Base-by-base conservation (phyloP, 2,888 invertebrate species). In the Cheilosia scutellata region DNA sequence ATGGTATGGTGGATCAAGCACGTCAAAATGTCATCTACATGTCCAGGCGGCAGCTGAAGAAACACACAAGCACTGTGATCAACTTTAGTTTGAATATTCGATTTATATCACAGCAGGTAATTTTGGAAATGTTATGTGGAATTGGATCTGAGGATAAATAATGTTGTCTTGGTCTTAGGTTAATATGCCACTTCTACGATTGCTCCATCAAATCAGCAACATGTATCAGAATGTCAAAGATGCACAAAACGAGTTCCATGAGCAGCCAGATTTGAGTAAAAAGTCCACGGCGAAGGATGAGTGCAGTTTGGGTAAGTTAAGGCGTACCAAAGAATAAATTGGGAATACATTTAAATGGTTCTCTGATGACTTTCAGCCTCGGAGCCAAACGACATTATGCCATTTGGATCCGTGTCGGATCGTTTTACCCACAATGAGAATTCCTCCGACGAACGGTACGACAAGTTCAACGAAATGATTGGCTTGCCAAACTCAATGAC, bases 141-240 rank as follows among this genome's bases (percentile, higher is more conserved):
- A n/a, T 20, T 9, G 5, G 4, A 5, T 7, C 16, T 13, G 9
- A n/a, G 9, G 37, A 11, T 37, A 9, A 25, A 27, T 13, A 29
- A 4, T 13, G 7, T 27, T 33, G 11, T 11, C 1, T 16, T 58
- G 62, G 40, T 60, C 88, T 82, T 87, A 95, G 95, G 95, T 99
- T 1, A 99, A 99, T 92, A 98, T 99, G 98, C 98, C 98, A 0
- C 93, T 99, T 44, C 93, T 99, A 57, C 94, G 99, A 65, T 94
- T 99, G 66, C 94, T 98, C 78, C 98, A 99, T 93, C 99, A 99
- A 93, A 98, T 99, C 90, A 97, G 97, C 90, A 98, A 98, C 90
- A 98, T 99, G 98, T 98, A 98, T 92, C 98, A 98, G 92, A 98
- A 98, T 91, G 98, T 98, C 1, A 97, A 98, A 91, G 98, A 98